phyloP scores from a whole-genome alignment of 2,113 vertebrate genomes.

The Semnopithecus entellus region DNA sequence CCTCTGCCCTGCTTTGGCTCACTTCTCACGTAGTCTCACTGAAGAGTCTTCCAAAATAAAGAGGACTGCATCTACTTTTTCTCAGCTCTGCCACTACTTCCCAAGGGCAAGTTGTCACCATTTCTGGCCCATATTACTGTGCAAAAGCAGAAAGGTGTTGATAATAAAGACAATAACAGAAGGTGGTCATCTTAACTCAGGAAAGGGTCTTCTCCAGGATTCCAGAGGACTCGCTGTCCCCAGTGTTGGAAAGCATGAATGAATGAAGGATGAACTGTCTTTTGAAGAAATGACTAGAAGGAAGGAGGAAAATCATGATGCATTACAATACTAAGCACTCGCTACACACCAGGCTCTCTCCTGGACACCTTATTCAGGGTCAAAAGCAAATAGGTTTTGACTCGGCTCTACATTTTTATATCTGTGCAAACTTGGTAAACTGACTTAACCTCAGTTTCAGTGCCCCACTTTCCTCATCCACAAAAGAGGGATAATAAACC shows the following conservation, averaged over 20 bases:
- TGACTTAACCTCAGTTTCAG: background rate
- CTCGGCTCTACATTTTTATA: background rate
- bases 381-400: background rate
- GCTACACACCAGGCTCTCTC: too few species aligned
- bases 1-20: background rate
- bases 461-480: background rate
- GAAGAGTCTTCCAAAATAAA: background rate
- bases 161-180: background rate
- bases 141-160: background rate
- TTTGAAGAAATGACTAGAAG: background rate
- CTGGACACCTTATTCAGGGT: background rate
- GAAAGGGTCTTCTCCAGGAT: background rate
- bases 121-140: background rate
- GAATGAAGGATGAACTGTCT: background rate
- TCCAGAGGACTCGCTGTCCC: background rate
- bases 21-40: background rate
- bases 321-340: fast-evolving
- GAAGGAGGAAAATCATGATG: background rate
- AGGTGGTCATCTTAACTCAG: background rate
- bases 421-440: background rate
- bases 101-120: too few species aligned
- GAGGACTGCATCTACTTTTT: background rate
- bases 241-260: background rate
- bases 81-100: background rate
- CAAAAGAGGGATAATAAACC: background rate